These are phyloP conservation scores for Pipistrellus pygmaeus DNA, from an alignment of 2,797 vertebrate species.

Conservation along the genomic window DNA sequence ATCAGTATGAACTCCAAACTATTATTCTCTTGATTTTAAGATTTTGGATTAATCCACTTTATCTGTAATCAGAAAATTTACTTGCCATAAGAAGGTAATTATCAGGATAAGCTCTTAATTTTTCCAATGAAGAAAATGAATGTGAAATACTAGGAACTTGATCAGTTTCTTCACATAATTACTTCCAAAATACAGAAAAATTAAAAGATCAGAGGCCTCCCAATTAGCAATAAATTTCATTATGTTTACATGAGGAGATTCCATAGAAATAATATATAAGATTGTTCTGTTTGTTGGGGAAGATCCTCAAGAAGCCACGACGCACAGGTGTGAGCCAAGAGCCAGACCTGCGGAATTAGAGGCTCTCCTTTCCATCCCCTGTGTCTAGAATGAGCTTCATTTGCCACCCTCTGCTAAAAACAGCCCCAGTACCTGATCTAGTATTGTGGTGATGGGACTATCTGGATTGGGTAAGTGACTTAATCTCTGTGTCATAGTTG, in stretches of 20 bases:
- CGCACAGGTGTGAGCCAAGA: neutral
- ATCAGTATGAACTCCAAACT: neutral
- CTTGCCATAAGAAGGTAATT: neutral
- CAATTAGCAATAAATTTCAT: neutral
- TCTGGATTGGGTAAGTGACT: neutral
- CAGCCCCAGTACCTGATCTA: neutral
- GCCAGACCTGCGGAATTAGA: no score
- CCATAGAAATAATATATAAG: neutral
- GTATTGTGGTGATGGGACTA: neutral
- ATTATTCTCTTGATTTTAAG: neutral
- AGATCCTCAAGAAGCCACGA: neutral
- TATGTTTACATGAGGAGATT: neutral
- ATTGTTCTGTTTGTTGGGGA: neutral
- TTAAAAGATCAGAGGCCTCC: neutral
- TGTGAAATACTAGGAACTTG: neutral
- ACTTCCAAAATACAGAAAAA: neutral
- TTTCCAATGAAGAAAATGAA: neutral
- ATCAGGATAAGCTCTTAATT: neutral
- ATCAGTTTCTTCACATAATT: neutral
- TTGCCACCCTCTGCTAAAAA: neutral
- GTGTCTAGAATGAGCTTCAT: neutral
- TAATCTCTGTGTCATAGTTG: neutral
- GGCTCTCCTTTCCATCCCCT: no score
- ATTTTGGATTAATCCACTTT: neutral
- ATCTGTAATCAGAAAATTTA: conserved; percentile 10